A percentile compares a stretch with the other conserved stretches of the same genome.
phyloP scores from a whole-genome alignment of 92 coral and sea anemone genomes.

The Pocillopora grandis region DNA sequence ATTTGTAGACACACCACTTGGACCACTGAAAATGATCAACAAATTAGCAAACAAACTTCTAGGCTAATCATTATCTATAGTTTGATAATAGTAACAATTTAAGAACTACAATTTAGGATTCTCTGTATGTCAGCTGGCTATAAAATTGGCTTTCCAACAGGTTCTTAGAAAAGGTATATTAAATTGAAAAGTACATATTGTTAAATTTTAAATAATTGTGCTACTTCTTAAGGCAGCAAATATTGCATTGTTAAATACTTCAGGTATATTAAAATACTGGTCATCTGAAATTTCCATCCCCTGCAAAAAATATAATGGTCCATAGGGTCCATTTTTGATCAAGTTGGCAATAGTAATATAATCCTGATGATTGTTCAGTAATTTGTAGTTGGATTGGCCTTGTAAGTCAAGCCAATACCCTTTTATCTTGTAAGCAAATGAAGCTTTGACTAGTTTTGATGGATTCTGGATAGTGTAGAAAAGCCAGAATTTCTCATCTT shows the following conservation, averaged over 20 bases:
- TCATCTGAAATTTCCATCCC: conserved; percentile 29
- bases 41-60: neutral
- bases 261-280: conserved; percentile 44
- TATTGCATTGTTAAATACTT: conserved; percentile 41
- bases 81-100: too few relatives aligned
- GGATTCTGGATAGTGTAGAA: conserved; percentile 60
- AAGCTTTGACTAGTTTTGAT: conserved; percentile 26
- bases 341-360: conserved; percentile 44
- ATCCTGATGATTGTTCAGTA: conserved; percentile 39
- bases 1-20: neutral
- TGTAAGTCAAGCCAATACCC: conserved; percentile 55
- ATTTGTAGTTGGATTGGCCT: conserved; percentile 26
- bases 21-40: neutral
- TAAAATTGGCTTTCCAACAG: neutral
- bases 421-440: conserved; percentile 15
- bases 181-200: neutral
- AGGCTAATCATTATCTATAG: neutral
- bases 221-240: conserved; percentile 35
- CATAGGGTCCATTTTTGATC: conserved; percentile 61
- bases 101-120: too few relatives aligned
- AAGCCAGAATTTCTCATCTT: conserved; percentile 57
- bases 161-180: too few relatives aligned
- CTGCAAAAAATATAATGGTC: conserved; percentile 47
- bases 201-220: conserved; percentile 26
- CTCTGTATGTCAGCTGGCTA: conserved; percentile 1